phyloP scores from a whole-genome alignment of 1,140 invertebrate genomes.

The Andrena cerasifolii region DNA sequence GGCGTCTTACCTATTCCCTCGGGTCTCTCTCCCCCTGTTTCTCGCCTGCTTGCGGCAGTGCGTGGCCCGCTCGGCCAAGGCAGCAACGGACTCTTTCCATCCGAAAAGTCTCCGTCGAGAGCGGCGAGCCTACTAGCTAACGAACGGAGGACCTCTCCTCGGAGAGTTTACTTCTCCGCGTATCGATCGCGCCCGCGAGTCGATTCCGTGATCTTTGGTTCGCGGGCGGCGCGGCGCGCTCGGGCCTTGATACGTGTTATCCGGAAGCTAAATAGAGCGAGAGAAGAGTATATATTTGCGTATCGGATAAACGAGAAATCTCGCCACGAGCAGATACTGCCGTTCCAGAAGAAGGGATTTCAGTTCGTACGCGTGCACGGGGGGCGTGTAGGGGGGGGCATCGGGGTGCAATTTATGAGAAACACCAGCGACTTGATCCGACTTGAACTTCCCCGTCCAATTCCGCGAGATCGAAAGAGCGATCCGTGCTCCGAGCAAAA shows the following conservation, averaged over 20 bases:
- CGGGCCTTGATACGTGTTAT: background rate
- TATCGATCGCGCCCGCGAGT: background rate
- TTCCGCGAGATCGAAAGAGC: too few relatives aligned
- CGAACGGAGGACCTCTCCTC: background rate
- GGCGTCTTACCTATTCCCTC: constrained; percentile 28
- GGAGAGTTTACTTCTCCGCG: too few relatives aligned
- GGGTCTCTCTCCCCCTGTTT: background rate
- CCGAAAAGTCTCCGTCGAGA: too few relatives aligned
- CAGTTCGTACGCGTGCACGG: background rate
- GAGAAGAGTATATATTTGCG: background rate
- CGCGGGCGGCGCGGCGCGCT: background rate
- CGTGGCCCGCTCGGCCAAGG: too few relatives aligned
- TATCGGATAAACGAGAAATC: background rate
- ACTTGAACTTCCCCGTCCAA: too few relatives aligned
- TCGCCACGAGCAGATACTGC: background rate
- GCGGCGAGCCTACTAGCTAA: too few relatives aligned
- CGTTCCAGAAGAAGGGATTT: background rate
- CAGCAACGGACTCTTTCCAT: too few relatives aligned
- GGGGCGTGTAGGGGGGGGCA: too few relatives aligned
- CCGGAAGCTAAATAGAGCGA: background rate
- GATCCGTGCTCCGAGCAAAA: too few relatives aligned
- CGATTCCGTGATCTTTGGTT: background rate
- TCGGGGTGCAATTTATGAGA: too few relatives aligned
- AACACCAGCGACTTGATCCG: too few relatives aligned
- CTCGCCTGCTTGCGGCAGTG: background rate